These are phyloP conservation scores for Monopis laevigella DNA, from an alignment of 2,888 invertebrate genomes.

Conservation along the genomic window DNA sequence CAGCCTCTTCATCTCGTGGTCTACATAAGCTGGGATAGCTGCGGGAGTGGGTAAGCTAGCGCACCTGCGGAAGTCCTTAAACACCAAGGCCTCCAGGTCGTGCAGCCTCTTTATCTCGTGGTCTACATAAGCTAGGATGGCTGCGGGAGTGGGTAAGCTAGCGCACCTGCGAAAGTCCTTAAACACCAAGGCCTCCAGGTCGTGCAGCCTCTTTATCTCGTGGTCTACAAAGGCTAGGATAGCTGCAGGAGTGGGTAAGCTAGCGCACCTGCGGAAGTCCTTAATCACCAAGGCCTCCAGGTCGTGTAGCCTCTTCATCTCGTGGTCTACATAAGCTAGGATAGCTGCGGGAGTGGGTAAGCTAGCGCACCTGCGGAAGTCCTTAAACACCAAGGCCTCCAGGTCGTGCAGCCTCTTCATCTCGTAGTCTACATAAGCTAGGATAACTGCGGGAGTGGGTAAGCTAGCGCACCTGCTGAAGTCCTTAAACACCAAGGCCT, in stretches of 20 bases:
- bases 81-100: slow-evolving; percentile 92
- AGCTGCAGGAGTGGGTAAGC: too few species aligned
- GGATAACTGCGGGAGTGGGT: too few species aligned
- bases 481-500: slow-evolving; percentile 93
- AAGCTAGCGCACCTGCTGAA: slow-evolving; percentile 88
- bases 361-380: slow-evolving; percentile 89
- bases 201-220: slow-evolving; percentile 91
- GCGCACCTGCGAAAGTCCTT: slow-evolving; percentile 91
- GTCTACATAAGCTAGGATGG: slow-evolving; percentile 90
- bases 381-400: slow-evolving; percentile 93
- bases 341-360: too few species aligned
- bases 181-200: slow-evolving; percentile 92
- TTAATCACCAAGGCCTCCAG: slow-evolving; percentile 94
- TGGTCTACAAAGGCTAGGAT: slow-evolving; percentile 92
- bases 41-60: too few species aligned
- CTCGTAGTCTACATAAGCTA: slow-evolving; percentile 95
- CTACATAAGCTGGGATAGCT: too few species aligned
- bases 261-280: slow-evolving; percentile 89
- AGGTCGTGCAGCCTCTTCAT: slow-evolving; percentile 90
- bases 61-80: slow-evolving; percentile 91
- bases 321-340: slow-evolving; percentile 94
- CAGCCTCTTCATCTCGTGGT: too few species aligned
- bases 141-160: too few species aligned
- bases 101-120: slow-evolving; percentile 91
- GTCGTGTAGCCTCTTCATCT: slow-evolving; percentile 91